phyloP scores from a whole-genome alignment of 2,797 vertebrate genomes.

The Botia kubotai region DNA sequence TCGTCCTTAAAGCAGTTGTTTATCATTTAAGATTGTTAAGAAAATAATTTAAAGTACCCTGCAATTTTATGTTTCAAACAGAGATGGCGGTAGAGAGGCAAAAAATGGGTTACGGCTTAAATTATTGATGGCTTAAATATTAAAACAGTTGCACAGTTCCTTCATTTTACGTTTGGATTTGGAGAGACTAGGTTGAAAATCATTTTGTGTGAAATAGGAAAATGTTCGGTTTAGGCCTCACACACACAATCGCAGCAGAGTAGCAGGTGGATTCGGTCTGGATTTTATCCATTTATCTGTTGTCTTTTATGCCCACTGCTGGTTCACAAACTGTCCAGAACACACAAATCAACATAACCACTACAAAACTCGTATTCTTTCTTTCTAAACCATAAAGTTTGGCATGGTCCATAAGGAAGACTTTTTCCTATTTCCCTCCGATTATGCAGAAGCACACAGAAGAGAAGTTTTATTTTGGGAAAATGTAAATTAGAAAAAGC shows the following conservation, averaged over 20 bases:
- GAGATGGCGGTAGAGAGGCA: too few species aligned
- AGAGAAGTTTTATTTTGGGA: constrained; percentile 19
- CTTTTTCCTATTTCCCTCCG: background rate
- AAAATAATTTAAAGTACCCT: too few species aligned
- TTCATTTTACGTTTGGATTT: background rate
- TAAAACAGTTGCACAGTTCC: background rate
- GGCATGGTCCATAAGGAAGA: background rate
- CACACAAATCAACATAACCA: background rate
- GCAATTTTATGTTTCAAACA: too few species aligned
- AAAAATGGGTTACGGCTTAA: too few species aligned
- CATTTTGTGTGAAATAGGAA: background rate
- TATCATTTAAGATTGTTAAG: too few species aligned
- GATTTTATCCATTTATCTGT: constrained; percentile 50
- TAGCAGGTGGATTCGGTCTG: constrained; percentile 46
- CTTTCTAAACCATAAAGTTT: background rate
- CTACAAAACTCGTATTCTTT: background rate
- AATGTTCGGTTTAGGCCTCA: background rate
- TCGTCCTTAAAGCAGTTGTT: too few species aligned
- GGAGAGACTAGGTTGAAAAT: background rate
- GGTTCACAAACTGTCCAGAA: constrained; percentile 24
- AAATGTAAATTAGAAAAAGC: constrained; percentile 20
- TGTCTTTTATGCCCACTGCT: constrained; percentile 31
- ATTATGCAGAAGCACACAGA: constrained; percentile 7
- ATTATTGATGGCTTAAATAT: too few species aligned
- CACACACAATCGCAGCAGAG: background rate